These are phyloP conservation scores for Anastatus disparis DNA, from an alignment of 1,140 invertebrate genomes.

Conservation along the genomic window DNA sequence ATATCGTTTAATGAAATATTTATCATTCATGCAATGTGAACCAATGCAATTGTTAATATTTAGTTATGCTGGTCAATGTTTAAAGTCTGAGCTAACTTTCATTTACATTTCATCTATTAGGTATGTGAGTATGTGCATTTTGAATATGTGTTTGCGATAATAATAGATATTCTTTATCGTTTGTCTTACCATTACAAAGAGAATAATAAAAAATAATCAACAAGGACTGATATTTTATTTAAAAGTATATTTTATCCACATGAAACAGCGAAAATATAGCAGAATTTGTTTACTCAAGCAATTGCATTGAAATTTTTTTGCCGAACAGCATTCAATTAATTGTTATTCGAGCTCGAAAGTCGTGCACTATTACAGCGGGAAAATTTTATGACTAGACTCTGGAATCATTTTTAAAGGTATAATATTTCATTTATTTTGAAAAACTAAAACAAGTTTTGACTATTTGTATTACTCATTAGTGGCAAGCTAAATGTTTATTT, in stretches of 20 bases:
- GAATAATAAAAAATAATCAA: neutral
- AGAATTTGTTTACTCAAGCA: conserved; percentile 44
- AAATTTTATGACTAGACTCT: conserved; percentile 56
- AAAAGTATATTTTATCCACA: neutral
- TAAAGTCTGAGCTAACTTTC: conserved; percentile 49
- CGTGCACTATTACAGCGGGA: conserved; percentile 51
- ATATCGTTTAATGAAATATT: conserved; percentile 45
- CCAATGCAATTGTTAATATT: conserved; percentile 57
- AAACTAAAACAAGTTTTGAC: no score
- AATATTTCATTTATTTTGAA: no score
- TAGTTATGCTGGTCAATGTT: conserved; percentile 50
- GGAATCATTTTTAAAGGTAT: conserved; percentile 33
- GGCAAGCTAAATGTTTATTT: neutral
- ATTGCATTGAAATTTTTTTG: conserved; percentile 44
- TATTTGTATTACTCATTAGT: no score
- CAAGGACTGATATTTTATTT: neutral
- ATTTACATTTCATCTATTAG: neutral
- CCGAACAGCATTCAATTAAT: conserved; percentile 45
- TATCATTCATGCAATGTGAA: conserved; percentile 46
- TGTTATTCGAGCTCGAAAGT: conserved; percentile 46
- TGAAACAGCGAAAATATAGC: conserved; percentile 45
- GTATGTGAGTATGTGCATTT: no score
- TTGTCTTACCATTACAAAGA: neutral
- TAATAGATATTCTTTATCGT: no score
- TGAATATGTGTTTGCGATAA: no score